A percentile compares a stretch with the other conserved stretches of the same genome.
phyloP scores from a whole-genome alignment of 2,113 vertebrate genomes.

The Daboia siamensis region DNA sequence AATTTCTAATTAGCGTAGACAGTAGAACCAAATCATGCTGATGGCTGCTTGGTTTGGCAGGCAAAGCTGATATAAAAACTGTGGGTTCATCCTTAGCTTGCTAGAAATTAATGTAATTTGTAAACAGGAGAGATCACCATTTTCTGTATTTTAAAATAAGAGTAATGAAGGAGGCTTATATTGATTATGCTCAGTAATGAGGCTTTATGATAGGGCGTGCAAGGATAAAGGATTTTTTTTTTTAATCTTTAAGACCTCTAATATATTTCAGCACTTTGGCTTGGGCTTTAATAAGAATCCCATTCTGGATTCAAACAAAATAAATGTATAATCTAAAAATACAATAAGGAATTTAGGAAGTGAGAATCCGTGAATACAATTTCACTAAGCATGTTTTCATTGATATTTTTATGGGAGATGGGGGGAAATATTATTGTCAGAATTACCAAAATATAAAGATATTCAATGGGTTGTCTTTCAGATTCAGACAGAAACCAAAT shows the following conservation, averaged over 20 bases:
- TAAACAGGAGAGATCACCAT: not conserved
- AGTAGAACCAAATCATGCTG: not conserved
- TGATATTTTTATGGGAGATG: not conserved
- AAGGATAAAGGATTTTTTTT: constrained; percentile 6
- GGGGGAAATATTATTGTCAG: not conserved
- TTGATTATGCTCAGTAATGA: constrained; percentile 16
- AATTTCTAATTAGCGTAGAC: constrained; percentile 5
- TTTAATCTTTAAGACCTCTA: not conserved
- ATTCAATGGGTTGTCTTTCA: not conserved
- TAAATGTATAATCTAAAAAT: not conserved
- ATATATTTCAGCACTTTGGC: not conserved
- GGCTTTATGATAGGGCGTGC: not conserved
- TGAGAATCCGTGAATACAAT: not conserved
- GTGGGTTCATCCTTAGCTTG: not conserved
- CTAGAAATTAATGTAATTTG: constrained; percentile 15
- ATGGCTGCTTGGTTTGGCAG: constrained; percentile 14
- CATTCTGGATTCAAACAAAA: not conserved
- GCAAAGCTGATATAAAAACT: not conserved
- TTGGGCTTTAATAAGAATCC: not conserved
- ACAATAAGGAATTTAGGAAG: not conserved
- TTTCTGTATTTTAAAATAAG: constrained; percentile 11
- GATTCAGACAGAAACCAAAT: not conserved
- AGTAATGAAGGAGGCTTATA: constrained; percentile 1
- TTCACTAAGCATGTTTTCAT: not conserved
- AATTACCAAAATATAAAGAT: not conserved